Conservation (phyloP, 2,888 invertebrate species). For the Cecidostiba fungosa region DNA sequence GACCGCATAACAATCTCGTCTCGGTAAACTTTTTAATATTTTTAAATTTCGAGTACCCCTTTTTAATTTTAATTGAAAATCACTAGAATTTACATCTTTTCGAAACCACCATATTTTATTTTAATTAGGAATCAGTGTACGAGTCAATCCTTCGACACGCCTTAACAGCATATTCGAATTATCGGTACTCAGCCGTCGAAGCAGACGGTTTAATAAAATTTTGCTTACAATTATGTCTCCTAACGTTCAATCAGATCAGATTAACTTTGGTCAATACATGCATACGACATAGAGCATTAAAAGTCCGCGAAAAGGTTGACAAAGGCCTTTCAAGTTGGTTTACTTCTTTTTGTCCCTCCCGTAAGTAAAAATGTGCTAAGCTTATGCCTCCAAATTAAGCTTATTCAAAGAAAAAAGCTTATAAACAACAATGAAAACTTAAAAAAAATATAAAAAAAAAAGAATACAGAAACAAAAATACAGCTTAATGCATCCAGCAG, state of each 20-base stretch:
- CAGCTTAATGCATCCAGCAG: constrained; percentile 19
- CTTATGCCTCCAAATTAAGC: constrained; percentile 45
- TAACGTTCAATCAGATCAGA: constrained; percentile 57
- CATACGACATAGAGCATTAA: constrained; percentile 30
- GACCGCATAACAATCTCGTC: neutral
- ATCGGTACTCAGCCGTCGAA: constrained; percentile 36
- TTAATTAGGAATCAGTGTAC: constrained; percentile 57
- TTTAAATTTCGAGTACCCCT: constrained; percentile 38
- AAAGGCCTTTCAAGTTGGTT: constrained; percentile 62
- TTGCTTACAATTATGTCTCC: constrained; percentile 49
- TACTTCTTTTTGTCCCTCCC: constrained; percentile 36
- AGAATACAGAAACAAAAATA: constrained; percentile 38
- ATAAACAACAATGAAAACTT: constrained; percentile 49
- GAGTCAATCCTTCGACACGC: constrained; percentile 35
- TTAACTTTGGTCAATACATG: constrained; percentile 60
- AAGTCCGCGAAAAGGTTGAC: constrained; percentile 46
- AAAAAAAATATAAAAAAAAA: constrained; percentile 40
- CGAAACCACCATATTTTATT: constrained; percentile 51
- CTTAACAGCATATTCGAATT: constrained; percentile 15
- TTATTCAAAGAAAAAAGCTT: constrained; percentile 41
- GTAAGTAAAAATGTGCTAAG: constrained; percentile 55
- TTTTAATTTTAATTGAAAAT: constrained; percentile 41
- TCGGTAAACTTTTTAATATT: constrained; percentile 38
- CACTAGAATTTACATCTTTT: constrained; percentile 53
- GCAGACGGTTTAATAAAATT: constrained; percentile 47